Evolutionary conservation across 1,140 invertebrate genomes (phyloP), one percentile per base, ranked within the genome.

Genomic region (Chymomyza costata): DNA sequence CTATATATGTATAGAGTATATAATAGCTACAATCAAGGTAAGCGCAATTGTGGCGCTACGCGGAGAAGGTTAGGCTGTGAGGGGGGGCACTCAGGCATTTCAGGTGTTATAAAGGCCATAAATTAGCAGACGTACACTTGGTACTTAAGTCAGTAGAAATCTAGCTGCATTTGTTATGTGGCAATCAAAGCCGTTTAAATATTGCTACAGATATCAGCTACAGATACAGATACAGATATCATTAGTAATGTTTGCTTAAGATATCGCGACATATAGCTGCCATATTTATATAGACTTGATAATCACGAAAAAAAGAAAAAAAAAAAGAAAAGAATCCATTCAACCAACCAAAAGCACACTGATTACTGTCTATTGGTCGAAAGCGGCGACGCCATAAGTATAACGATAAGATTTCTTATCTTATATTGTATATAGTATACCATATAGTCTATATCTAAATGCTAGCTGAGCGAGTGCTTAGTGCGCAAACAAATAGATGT

Each of bases 221-320:
- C 11, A 28, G 19, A 19, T 2, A 28, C 15, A 43, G 15, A n/a
- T 11, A 34, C 41, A 45, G 30, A 38, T 5, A 40, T n/a, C 48
- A 52, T 17, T 54, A 65, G 51, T 78, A 46, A 67, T 71, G 54
- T 71, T 31, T 71, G 48, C 55, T 38, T 40, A 73, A 73, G 69
- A 73, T 74, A 74, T 67, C 64, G 28, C 30, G 31, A 63, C 46
- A 63, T 58, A 78, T 67, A 64, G 73, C 71, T 78, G 71, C 71
- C 71, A 78, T 78, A 78, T 78, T 80, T 78, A 67, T 80, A 60
- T 70, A 71, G 71, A 78, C 58, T 80, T 73, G 66, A n/a, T 78
- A 78, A 78, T 67, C 71, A 78, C 66, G 71, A 78, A n/a, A n/a
- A n/a, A 61, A 45, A 48, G 10, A 18, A n/a, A 13, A 38, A 14